A percentile compares a stretch with the other conserved stretches of the same genome.
Evolutionary conservation across 2,797 vertebrate species (phyloP).

Genomic region (Leptoclinus maculatus): DNA sequence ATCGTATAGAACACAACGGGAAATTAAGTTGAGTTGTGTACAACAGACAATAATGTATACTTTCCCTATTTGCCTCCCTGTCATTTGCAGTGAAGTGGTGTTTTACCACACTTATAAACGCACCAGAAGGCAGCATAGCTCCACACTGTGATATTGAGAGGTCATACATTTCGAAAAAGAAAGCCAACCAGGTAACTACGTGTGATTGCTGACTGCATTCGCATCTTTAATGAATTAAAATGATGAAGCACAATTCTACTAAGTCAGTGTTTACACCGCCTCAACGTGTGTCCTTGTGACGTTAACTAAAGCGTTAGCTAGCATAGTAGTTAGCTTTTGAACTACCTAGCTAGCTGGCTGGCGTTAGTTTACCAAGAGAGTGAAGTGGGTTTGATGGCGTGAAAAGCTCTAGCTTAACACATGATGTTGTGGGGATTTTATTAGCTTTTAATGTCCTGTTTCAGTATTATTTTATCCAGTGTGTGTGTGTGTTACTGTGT

Average conservation of each 20-base stretch:
- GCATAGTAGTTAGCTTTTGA: slow-evolving; percentile 34
- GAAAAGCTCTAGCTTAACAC: accelerated
- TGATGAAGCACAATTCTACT: neutral
- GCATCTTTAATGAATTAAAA: neutral
- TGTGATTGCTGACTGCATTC: neutral
- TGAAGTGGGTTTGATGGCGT: neutral
- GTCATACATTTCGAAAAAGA: slow-evolving; percentile 64
- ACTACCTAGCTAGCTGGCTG: slow-evolving; percentile 40
- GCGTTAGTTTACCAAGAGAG: slow-evolving; percentile 2
- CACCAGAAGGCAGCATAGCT: slow-evolving; percentile 29
- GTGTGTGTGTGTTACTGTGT: neutral
- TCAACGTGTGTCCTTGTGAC: neutral
- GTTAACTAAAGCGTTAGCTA: slow-evolving; percentile 15
- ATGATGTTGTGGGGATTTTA: neutral
- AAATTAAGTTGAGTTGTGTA: neutral
- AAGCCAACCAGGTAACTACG: slow-evolving; percentile 48
- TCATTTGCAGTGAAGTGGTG: accelerated
- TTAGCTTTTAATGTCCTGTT: neutral
- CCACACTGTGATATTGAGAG: slow-evolving; percentile 76
- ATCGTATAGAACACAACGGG: neutral
- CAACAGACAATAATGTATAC: neutral
- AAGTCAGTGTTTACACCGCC: accelerated
- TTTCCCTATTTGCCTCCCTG: neutral
- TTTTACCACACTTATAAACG: slow-evolving; percentile 8
- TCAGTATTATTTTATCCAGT: neutral